Evolutionary conservation across 1,140 invertebrate genomes (phyloP).

Genomic region (Trichonephila inaurata): DNA sequence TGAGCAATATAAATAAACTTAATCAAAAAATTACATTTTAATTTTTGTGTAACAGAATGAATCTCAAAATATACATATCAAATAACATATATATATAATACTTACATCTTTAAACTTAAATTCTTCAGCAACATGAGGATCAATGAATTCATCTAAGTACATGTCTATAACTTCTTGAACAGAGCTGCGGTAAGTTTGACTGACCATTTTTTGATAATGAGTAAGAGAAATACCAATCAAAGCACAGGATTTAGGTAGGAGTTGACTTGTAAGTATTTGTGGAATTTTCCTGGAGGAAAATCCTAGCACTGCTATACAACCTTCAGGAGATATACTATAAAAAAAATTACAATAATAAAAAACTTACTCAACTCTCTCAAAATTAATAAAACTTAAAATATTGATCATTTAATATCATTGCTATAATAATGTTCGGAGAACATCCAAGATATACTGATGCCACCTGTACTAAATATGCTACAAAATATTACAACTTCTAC

Average conservation of each 20-base stretch:
- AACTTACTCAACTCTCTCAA: no score
- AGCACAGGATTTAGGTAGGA: slow-evolving; percentile 81
- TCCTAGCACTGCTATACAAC: slow-evolving; percentile 84
- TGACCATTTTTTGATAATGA: slow-evolving; percentile 82
- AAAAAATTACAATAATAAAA: not conserved
- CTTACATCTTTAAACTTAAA: slow-evolving; percentile 81
- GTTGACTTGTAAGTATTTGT: slow-evolving; percentile 79
- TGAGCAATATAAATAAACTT: no score
- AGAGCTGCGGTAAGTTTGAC: slow-evolving; percentile 82
- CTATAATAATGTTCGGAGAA: no score
- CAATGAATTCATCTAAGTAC: slow-evolving; percentile 82
- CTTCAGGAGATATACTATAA: slow-evolving; percentile 82
- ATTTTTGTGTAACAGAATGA: no score
- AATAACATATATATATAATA: slow-evolving; percentile 28
- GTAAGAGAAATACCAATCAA: slow-evolving; percentile 83
- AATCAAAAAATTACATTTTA: no score
- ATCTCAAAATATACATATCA: no score
- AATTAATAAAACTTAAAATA: no score
- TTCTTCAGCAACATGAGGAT: slow-evolving; percentile 82
- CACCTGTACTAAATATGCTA: no score
- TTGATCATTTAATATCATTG: no score
- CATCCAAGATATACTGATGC: no score
- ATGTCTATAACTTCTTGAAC: slow-evolving; percentile 83
- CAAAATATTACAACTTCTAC: no score
- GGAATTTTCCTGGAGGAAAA: slow-evolving; percentile 82